Base-by-base conservation (phyloP, 2,797 vertebrate genomes). In the Pampus argenteus region DNA sequence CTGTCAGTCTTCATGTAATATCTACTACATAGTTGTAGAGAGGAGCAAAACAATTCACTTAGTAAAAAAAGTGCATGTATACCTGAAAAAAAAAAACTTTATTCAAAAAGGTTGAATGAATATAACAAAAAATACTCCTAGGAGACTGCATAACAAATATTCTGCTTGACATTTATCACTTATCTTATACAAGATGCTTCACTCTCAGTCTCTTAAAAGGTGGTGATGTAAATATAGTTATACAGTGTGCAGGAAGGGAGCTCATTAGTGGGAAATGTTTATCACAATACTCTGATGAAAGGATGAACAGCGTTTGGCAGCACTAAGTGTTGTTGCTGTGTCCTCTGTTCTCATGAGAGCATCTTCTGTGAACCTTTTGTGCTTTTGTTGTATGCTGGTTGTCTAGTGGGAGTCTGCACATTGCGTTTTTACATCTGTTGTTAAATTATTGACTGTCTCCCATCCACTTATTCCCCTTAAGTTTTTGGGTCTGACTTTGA, bases 401-500 rank as follows among this genome's bases (percentile, higher is more conserved):
- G 38, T 23, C n/a, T 20, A 11, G 17, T 50, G 10, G 25, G 18
- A 58, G 26, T 56, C 60, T 20, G 34, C 34, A 48, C 9, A 31
- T 6, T 2, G 34, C 63, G 29, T 58, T 54, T 74, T 68, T 36
- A 45, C 66, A 58, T 57, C 28, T 60, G 22, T 66, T 90, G 22
- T 66, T 90, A 22, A 87, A 87, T 86, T 77, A 87, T 89, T 89
- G 40, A 86, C 36, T 18, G 3, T 49, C 44, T 71, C 47, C 20
- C 45, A n/a, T 59, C n/a, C 47, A 42, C 28, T 66, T 68, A 20
- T 15, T 60, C 22, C 6, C n/a, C n/a, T n/a, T n/a, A n/a, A n/a
- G n/a, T n/a, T 50, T 20, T 28, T 6, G 23, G 45, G 20, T 68
- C 25, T 58, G 42, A 47, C 51, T 29, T 62, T 62, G 26, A 56